Percentiles rank a stretch among this genome's conserved stretches.
phyloP scores from a whole-genome alignment of 2,888 invertebrate species.

The Coelopa pilipes region DNA sequence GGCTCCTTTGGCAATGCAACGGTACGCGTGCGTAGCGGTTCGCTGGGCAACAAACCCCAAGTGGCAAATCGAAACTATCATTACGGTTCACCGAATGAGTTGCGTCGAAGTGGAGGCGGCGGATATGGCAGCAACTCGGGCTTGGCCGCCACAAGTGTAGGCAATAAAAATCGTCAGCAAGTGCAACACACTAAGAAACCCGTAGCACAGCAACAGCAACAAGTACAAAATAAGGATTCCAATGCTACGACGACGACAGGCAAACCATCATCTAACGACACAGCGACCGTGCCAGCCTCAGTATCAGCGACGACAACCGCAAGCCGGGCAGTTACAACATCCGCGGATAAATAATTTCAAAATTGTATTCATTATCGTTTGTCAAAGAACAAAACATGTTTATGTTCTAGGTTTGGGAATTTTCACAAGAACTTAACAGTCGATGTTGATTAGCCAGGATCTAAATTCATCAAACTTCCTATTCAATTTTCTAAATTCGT shows the following conservation, averaged over 20 bases:
- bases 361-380: conserved; percentile 39
- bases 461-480: conserved; percentile 7
- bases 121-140: conserved; percentile 57
- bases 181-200: too few species aligned
- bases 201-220: conserved; percentile 49
- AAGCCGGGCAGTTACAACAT: conserved; percentile 40
- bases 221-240: conserved; percentile 40
- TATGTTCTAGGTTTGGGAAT: background rate
- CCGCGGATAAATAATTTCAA: conserved; percentile 50
- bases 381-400: background rate
- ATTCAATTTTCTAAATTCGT: background rate
- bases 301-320: conserved; percentile 30
- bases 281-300: conserved; percentile 35
- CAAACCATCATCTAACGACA: conserved; percentile 13
- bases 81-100: conserved; percentile 59
- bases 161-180: conserved; percentile 43
- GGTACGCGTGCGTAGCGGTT: conserved; percentile 65
- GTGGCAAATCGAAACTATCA: conserved; percentile 62
- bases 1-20: conserved; percentile 65
- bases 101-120: conserved; percentile 56
- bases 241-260: conserved; percentile 29
- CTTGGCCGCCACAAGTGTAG: conserved; percentile 49
- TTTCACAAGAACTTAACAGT: background rate
- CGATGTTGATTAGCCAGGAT: background rate
- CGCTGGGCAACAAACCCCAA: conserved; percentile 65